Base-by-base conservation (phyloP, 2,888 invertebrate genomes). In the Heliconius ethilla region DNA sequence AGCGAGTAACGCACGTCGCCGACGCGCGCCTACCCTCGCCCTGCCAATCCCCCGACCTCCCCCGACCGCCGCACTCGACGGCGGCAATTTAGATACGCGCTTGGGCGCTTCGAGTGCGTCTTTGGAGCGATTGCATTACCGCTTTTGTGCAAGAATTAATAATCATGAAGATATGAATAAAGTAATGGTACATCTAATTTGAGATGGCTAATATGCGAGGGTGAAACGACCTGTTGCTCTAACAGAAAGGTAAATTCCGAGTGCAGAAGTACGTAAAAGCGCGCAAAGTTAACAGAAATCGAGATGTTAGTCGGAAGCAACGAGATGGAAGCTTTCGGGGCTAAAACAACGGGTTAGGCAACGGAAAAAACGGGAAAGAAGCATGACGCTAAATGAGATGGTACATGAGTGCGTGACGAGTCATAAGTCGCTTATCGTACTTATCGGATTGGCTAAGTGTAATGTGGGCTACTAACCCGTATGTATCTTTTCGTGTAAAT, bases 401-500 rank as follows among this genome's bases (percentile, higher is more conserved):
- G 77, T 77, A 62, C 66, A 82, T 83, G 84, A 82, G 82, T 90
- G 87, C 85, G 87, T 87, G 89, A 88, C 89, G 89, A 83, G 83
- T 83, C 82, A 88, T 86, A 87, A 84, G 87, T 88, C 87, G 88
- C 90, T 91, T 90, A 80, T 89, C 89, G 90, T 89, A 89, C 88
- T 86, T 87, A 89, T 87, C 87, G 89, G 91, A 88, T 88, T 87
- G 62, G 59, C 73, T 90, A 91, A 90, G 91, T 88, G 90, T 91
- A 87, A 93, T 93, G 92, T 95, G 95, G 95, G 95, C 94, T 95
- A 95, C 95, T 95, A 92, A 95, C 95, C 95, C 95, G 95, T 95
- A 94, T 95, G 95, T 94, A 95, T 95, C 89, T 95, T 95, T 94
- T 95, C 94, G 94, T 95, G 95, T 94, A 95, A 95, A 93, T 95